These are phyloP conservation scores for Bruchidius siliquastri DNA, from an alignment of 2,888 invertebrate genomes.

Conservation along the genomic window DNA sequence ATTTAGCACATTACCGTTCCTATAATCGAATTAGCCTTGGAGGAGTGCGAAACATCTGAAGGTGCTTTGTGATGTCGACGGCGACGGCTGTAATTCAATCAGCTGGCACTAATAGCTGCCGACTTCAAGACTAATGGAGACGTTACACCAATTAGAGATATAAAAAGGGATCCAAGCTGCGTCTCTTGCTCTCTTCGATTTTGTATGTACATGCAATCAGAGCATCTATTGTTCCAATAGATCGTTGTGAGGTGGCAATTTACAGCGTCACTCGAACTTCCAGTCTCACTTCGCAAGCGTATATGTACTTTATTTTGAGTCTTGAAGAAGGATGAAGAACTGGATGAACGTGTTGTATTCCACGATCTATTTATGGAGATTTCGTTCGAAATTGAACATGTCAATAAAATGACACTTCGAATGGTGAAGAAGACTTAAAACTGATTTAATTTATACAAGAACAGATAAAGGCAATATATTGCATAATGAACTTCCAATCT, in stretches of 20 bases:
- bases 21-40: slow-evolving; percentile 21
- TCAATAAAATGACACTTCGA: too few relatives aligned
- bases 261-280: neutral
- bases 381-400: too few relatives aligned
- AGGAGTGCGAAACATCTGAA: slow-evolving; percentile 27
- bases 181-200: slow-evolving; percentile 4
- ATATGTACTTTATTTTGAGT: neutral
- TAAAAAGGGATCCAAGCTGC: slow-evolving; percentile 8
- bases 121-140: slow-evolving; percentile 32
- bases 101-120: slow-evolving; percentile 31
- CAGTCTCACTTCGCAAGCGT: neutral
- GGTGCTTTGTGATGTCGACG: slow-evolving; percentile 33
- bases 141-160: slow-evolving; percentile 9
- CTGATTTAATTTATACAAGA: too few relatives aligned
- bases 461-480: too few relatives aligned
- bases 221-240: neutral
- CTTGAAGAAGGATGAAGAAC: too few relatives aligned
- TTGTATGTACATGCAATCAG: neutral
- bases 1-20: slow-evolving; percentile 19
- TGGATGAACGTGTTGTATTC: too few relatives aligned
- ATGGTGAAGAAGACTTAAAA: too few relatives aligned
- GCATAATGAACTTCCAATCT: too few relatives aligned
- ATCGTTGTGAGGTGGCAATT: neutral
- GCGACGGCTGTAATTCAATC: slow-evolving; percentile 39
- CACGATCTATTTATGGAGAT: too few relatives aligned